A percentile compares a stretch with the other conserved stretches of the same genome.
Evolutionary conservation across 2,797 vertebrate genomes (phyloP).

Genomic region (Myotis pilosus): DNA sequence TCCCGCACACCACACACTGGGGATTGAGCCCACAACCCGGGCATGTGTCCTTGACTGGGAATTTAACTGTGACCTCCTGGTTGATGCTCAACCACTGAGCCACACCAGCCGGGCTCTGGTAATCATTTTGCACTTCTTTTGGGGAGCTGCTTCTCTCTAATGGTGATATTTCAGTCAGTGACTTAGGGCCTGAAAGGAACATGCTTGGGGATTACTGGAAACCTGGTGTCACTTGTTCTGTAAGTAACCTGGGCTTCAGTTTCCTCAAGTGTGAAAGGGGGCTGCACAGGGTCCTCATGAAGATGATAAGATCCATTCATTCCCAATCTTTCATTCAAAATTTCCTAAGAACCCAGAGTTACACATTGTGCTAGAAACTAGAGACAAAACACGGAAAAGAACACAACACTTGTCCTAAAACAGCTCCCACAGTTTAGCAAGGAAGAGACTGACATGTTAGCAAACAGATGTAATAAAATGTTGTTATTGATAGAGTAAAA

Average conservation of each 20-base stretch:
- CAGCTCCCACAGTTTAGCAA: neutral
- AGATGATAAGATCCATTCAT: neutral
- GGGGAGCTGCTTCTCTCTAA: neutral
- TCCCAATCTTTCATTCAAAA: neutral
- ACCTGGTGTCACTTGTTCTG: neutral
- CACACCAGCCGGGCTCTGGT: neutral
- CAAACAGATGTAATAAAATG: accelerated
- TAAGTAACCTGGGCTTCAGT: neutral
- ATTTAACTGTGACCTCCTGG: neutral
- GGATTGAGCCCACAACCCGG: neutral
- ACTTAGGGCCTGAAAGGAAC: neutral
- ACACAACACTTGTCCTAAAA: neutral
- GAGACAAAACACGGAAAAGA: neutral
- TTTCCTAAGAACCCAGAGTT: neutral
- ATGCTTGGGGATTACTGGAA: neutral
- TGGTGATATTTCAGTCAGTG: neutral
- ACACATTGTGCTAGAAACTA: neutral
- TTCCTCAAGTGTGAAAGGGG: neutral
- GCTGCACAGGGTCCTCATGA: neutral
- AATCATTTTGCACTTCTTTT: neutral
- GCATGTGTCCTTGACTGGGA: neutral
- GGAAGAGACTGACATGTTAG: neutral
- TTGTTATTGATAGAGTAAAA: accelerated
- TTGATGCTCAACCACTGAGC: neutral
- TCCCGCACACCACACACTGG: neutral